Conservation (phyloP, 2,113 vertebrate species). For the Cettia cetti region DNA sequence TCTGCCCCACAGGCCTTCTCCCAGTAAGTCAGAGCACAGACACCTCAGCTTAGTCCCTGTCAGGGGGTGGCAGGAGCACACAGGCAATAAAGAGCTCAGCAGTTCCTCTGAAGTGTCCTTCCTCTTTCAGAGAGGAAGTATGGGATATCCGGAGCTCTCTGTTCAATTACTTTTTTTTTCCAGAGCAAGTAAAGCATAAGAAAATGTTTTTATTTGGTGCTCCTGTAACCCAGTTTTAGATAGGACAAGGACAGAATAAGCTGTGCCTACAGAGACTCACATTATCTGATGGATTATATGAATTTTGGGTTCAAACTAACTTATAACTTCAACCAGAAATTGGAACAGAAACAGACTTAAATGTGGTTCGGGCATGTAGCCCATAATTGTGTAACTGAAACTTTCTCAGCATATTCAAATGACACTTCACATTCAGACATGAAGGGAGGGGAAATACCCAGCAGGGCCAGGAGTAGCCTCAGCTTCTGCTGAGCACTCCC, state of each 20-base stretch:
- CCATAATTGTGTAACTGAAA: not conserved
- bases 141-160: not conserved
- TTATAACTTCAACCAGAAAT: not conserved
- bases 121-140: not conserved
- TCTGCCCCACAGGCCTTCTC: not conserved
- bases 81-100: not conserved
- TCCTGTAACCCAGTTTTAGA: not conserved
- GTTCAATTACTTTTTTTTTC: not conserved
- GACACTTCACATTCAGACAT: not conserved
- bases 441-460: not conserved
- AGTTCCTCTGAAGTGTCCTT: not conserved
- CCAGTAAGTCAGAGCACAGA: not conserved
- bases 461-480: not conserved
- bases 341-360: not conserved
- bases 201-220: not conserved
- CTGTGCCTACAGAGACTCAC: not conserved
- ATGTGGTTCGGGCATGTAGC: not conserved
- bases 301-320: not conserved
- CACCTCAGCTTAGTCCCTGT: not conserved
- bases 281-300: not conserved
- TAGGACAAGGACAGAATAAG: not conserved
- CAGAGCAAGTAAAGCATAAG: not conserved
- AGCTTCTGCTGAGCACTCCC: not conserved
- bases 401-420: not conserved
- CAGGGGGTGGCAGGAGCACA: not conserved